Evolutionary conservation across 1,140 invertebrate genomes (phyloP), one percentile per base, ranked within the genome.

Genomic region (Hycleus cichorii): DNA sequence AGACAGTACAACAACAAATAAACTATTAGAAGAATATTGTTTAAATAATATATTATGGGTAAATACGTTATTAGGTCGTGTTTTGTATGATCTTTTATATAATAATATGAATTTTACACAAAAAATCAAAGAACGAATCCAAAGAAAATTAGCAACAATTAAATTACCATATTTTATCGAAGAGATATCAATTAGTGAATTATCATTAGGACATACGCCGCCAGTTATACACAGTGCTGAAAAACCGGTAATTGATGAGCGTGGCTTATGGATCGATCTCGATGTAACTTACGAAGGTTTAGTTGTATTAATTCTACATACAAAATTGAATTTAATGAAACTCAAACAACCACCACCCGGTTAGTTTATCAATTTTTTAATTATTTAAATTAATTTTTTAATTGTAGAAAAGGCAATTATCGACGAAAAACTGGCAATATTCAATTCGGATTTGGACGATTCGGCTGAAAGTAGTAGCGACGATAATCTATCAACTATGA

Each of bases 251-350:
- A 69, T 93, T 38, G 90, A 98, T 76, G 85, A 90, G 57, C 83
- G 87, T 62, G 95, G 96, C 3, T 75, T 97, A 12, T 98, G 95
- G 95, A 77, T 96, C 3, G 91, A 98, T 76, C 77, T 97, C 9
- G 90, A 96, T 70, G 75, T 98, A 43, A 84, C 83, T 7, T 98
- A 98, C 75, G 85, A 89, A 64, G 96, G 96, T 38, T 83, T 85
- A 48, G 83, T 93, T 27, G 83, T 86, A 53, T 89, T 98, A 79
- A 93, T 90, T 1, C 83, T 98, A n/a, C 91, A 94, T 68, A 98
- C 95, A 0, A 94, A 96, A 73, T 75, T 98, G 26, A 97, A 98
- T 78, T 77, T 98, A 39, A 85, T 97, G 83, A 95, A 93, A 70
- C 77, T 97, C 6, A 86, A 84, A 58, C 75, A 70, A 50, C 68